Evolutionary conservation across 2,113 vertebrate genomes (phyloP).

Genomic region (Dipodomys spectabilis): DNA sequence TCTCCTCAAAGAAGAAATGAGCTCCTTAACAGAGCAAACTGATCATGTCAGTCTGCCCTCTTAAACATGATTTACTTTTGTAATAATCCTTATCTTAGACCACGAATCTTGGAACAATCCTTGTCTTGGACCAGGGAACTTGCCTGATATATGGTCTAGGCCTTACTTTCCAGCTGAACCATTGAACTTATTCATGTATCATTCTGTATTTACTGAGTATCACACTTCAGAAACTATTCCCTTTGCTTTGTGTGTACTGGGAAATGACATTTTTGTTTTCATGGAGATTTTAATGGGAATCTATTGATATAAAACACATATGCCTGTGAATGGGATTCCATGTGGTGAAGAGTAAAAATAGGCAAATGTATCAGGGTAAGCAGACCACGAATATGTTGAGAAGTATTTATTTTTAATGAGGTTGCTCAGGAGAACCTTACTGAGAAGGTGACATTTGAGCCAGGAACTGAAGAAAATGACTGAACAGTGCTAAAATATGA

Average conservation of each 20-base stretch:
- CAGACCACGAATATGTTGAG: neutral
- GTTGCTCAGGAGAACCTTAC: neutral
- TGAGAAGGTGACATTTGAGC: neutral
- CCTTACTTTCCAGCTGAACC: neutral
- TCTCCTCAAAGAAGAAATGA: neutral
- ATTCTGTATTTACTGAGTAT: constrained; percentile 10
- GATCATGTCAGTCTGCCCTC: neutral
- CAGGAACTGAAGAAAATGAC: neutral
- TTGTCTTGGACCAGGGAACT: neutral
- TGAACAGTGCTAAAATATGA: neutral
- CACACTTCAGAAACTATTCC: neutral
- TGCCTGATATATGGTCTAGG: neutral
- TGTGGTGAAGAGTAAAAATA: neutral
- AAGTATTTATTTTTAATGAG: neutral
- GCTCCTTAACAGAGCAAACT: neutral
- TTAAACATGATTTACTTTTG: neutral
- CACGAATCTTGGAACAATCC: neutral
- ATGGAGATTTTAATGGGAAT: neutral
- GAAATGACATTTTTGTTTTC: neutral
- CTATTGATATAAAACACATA: neutral
- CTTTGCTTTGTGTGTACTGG: neutral
- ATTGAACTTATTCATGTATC: neutral
- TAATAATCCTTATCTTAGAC: neutral
- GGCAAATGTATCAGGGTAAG: neutral
- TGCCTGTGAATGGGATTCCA: neutral